These are phyloP conservation scores for Agraylea sexmaculata DNA, from an alignment of 1,140 invertebrate genomes.

Conservation along the genomic window DNA sequence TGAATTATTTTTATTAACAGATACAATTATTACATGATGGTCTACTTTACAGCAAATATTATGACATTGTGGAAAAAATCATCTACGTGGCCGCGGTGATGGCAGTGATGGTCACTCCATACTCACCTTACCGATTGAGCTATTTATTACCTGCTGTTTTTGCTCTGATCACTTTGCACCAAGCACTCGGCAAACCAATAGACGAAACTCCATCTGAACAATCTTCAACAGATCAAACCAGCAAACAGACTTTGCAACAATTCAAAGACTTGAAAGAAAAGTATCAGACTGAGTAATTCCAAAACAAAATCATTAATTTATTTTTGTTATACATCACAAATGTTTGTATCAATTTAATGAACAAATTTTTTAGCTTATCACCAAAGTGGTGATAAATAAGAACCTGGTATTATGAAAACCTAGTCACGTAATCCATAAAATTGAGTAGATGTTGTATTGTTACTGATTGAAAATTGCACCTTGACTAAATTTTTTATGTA, in stretches of 20 bases:
- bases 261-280: background rate
- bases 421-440: too few relatives aligned
- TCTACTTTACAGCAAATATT: constrained; percentile 35
- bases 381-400: too few relatives aligned
- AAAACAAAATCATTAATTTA: too few relatives aligned
- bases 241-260: background rate
- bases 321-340: too few relatives aligned
- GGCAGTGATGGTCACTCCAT: constrained; percentile 40
- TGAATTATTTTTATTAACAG: background rate
- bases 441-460: too few relatives aligned
- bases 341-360: too few relatives aligned
- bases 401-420: too few relatives aligned
- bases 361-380: too few relatives aligned
- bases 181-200: constrained; percentile 33
- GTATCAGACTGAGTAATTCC: too few relatives aligned
- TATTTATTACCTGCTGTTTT: constrained; percentile 42
- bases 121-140: constrained; percentile 43
- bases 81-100: constrained; percentile 38
- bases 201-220: constrained; percentile 21
- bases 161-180: constrained; percentile 40
- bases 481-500: too few relatives aligned
- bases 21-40: background rate
- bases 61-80: constrained; percentile 34
- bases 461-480: too few relatives aligned
- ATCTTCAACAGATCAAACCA: background rate